A percentile compares a stretch with the other conserved stretches of the same genome.
Conservation (phyloP, 2,113 vertebrate genomes). For the Meriones unguiculatus region DNA sequence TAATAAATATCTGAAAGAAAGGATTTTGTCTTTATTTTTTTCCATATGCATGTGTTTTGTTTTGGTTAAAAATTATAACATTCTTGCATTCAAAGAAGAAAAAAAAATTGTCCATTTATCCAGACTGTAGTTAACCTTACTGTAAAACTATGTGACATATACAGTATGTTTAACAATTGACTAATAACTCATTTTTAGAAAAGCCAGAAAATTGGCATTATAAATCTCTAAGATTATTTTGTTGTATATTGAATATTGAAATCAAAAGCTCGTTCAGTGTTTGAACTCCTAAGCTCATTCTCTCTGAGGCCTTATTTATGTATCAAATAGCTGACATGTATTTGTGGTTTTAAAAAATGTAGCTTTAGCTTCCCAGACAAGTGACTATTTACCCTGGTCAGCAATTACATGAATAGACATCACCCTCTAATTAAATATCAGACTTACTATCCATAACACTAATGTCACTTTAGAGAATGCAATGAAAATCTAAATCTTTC, state of each 20-base stretch:
- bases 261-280: not conserved
- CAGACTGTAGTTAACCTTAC: slow-evolving; percentile 77
- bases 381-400: slow-evolving; percentile 58
- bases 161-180: slow-evolving; percentile 75
- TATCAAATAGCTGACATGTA: slow-evolving; percentile 35
- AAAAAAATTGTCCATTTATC: slow-evolving; percentile 80
- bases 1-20: slow-evolving; percentile 57
- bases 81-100: slow-evolving; percentile 74
- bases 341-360: slow-evolving; percentile 36
- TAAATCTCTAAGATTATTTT: slow-evolving; percentile 45
- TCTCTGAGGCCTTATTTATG: not conserved
- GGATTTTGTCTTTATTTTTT: slow-evolving; percentile 67
- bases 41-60: slow-evolving; percentile 56
- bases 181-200: slow-evolving; percentile 81
- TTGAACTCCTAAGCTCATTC: slow-evolving; percentile 41
- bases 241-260: slow-evolving; percentile 42
- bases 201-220: slow-evolving; percentile 19
- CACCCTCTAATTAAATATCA: slow-evolving; percentile 62
- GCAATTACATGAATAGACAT: slow-evolving; percentile 62
- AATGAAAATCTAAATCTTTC: slow-evolving; percentile 56
- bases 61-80: slow-evolving; percentile 84
- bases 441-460: slow-evolving; percentile 49
- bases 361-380: slow-evolving; percentile 57
- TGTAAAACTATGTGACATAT: slow-evolving; percentile 83
- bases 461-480: slow-evolving; percentile 52